Evolutionary conservation across 2,888 invertebrate genomes (phyloP), one percentile per base, ranked within the genome.

Genomic region (Taphrorychus bicolor): DNA sequence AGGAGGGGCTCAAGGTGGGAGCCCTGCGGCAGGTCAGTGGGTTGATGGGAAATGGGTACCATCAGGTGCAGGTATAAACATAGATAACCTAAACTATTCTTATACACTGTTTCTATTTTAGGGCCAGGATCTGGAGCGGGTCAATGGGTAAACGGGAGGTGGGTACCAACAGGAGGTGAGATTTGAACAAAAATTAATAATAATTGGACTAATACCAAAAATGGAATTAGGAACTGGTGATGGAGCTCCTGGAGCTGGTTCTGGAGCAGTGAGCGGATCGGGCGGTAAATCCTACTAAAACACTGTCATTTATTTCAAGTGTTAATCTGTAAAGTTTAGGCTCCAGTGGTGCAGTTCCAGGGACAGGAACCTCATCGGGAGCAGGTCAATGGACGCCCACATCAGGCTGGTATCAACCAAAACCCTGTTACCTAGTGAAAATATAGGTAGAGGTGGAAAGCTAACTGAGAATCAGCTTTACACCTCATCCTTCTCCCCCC

Each of bases 171-270:
- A n/a, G n/a, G n/a, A n/a, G n/a, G n/a, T n/a, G n/a, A n/a, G n/a
- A n/a, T n/a, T n/a, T n/a, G n/a, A n/a, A n/a, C n/a, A n/a, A n/a
- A n/a, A n/a, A n/a, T n/a, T n/a, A n/a, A n/a, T n/a, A n/a, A n/a
- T n/a, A n/a, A n/a, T n/a, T n/a, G n/a, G n/a, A n/a, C n/a, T n/a
- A n/a, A n/a, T n/a, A n/a, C n/a, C n/a, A n/a, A n/a, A n/a, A n/a
- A n/a, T n/a, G n/a, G n/a, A n/a, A n/a, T n/a, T n/a, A n/a, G n/a
- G n/a, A n/a, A n/a, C n/a, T n/a, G n/a, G n/a, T n/a, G n/a, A n/a
- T n/a, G n/a, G n/a, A n/a, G n/a, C n/a, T 4, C 49, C 19, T 23
- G 53, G 41, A 5, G 11, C 49, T 11, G 89, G 17, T n/a, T 3
- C 32, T 32, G 32, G 32, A 32, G 32, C 1, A 32, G 3, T 32